Evolutionary conservation across 1,140 invertebrate species (phyloP).

Genomic region (Charaxes varanes): DNA sequence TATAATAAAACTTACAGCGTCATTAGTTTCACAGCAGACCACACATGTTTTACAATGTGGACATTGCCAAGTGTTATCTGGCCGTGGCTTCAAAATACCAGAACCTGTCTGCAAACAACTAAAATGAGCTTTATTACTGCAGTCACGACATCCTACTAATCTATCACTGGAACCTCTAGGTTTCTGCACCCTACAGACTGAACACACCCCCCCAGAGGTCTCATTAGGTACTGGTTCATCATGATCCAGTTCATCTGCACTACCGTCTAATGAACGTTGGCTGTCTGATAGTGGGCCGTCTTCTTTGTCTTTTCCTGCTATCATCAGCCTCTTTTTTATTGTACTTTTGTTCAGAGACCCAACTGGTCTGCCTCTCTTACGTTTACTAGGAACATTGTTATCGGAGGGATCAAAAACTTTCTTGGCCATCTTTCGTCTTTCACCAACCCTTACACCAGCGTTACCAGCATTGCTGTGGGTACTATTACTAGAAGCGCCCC

Average conservation of each 20-base stretch:
- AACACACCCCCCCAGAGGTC: conserved; percentile 73
- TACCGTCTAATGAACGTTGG: conserved; percentile 66
- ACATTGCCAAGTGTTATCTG: conserved; percentile 82
- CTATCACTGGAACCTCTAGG: conserved; percentile 77
- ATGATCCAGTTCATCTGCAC: conserved; percentile 59
- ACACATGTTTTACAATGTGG: conserved; percentile 83
- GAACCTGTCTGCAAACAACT: conserved; percentile 80
- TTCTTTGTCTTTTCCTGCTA: conserved; percentile 41
- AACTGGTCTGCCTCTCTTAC: conserved; percentile 77
- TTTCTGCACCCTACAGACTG: conserved; percentile 75
- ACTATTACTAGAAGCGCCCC: conserved; percentile 45
- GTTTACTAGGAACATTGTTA: conserved; percentile 80
- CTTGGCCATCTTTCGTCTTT: conserved; percentile 76
- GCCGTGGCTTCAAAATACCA: conserved; percentile 77
- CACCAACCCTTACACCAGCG: conserved; percentile 58
- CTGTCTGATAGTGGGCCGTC: conserved; percentile 50
- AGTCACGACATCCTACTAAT: conserved; percentile 85
- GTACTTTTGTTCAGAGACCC: conserved; percentile 76
- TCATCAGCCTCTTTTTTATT: conserved; percentile 66
- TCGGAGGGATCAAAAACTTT: conserved; percentile 88
- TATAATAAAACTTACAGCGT: conserved; percentile 75
- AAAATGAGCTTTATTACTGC: conserved; percentile 84
- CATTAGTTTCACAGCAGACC: conserved; percentile 81
- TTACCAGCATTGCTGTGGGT: conserved; percentile 52
- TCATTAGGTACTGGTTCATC: conserved; percentile 49